Evolutionary conservation across 2,113 vertebrate species (phyloP).

Genomic region (Callochromis pleurospilus): DNA sequence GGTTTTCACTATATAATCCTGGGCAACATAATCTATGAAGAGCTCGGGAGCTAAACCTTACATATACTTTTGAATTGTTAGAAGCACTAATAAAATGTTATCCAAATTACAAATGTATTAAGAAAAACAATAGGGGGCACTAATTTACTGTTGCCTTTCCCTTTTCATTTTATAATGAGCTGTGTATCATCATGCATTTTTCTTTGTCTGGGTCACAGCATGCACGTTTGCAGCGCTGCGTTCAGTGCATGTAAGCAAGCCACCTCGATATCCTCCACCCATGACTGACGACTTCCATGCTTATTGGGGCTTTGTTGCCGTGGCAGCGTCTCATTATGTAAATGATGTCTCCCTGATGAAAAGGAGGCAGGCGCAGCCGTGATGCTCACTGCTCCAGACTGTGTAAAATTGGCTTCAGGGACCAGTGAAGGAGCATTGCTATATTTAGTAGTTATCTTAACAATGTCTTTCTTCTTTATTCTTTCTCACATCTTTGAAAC

Average conservation of each 20-base stretch:
- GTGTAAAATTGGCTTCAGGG: slow-evolving; percentile 64
- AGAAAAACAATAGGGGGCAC: background rate
- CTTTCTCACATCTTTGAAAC: slow-evolving; percentile 30
- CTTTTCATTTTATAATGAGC: slow-evolving; percentile 24
- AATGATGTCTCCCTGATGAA: slow-evolving; percentile 60
- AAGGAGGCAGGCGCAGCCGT: slow-evolving; percentile 37
- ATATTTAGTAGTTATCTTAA: slow-evolving; percentile 64
- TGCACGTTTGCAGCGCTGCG: background rate
- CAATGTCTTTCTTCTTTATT: slow-evolving; percentile 36
- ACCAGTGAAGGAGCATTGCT: slow-evolving; percentile 49
- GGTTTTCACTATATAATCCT: background rate
- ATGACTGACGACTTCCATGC: slow-evolving; percentile 34
- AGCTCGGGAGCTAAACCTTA: accelerated
- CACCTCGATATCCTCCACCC: slow-evolving; percentile 23
- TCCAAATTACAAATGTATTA: background rate
- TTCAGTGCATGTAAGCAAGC: background rate
- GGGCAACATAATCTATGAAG: background rate
- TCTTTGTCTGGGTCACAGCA: background rate
- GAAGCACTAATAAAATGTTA: background rate
- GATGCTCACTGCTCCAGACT: slow-evolving; percentile 60
- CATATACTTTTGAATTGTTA: background rate
- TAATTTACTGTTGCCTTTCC: slow-evolving; percentile 8
- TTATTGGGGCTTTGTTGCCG: slow-evolving; percentile 57
- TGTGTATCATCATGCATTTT: background rate
- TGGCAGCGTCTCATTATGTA: slow-evolving; percentile 68